Percentiles rank a stretch among this genome's conserved stretches.
Conservation (phyloP, 2,113 vertebrate genomes). For the Labrus mixtus region DNA sequence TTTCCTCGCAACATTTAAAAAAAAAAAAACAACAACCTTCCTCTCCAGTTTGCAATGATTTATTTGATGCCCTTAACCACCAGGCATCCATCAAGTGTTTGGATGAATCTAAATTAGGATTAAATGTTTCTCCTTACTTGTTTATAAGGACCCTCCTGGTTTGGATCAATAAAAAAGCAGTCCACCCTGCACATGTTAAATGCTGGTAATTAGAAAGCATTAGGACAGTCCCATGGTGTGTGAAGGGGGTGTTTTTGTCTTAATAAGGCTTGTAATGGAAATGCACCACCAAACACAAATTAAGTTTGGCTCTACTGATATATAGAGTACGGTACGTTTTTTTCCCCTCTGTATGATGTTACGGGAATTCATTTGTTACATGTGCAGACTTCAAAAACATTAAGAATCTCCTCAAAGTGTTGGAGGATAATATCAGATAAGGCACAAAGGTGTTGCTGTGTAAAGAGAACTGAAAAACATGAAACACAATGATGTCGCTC, state of each 20-base stretch:
- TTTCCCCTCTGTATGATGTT: background rate
- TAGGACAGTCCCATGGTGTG: background rate
- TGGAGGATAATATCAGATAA: no score
- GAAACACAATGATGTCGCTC: no score
- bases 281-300: conserved; percentile 14
- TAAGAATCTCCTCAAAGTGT: no score
- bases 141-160: background rate
- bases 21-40: background rate
- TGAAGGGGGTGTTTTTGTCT: conserved; percentile 36
- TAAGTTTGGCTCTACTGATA: conserved; percentile 14
- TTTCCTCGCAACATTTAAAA: conserved; percentile 2
- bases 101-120: conserved; percentile 11
- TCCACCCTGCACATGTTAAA: conserved; percentile 15
- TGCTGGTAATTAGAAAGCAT: conserved; percentile 26
- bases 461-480: no score
- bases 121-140: background rate
- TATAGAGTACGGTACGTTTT: background rate
- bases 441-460: no score
- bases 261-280: conserved; percentile 33
- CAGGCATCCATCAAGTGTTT: conserved; percentile 9
- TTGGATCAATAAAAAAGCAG: conserved; percentile 24
- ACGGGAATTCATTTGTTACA: no score
- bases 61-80: background rate
- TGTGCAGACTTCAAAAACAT: no score
- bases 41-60: background rate